phyloP scores from a whole-genome alignment of 2,888 invertebrate species.

The Phasia obesa region DNA sequence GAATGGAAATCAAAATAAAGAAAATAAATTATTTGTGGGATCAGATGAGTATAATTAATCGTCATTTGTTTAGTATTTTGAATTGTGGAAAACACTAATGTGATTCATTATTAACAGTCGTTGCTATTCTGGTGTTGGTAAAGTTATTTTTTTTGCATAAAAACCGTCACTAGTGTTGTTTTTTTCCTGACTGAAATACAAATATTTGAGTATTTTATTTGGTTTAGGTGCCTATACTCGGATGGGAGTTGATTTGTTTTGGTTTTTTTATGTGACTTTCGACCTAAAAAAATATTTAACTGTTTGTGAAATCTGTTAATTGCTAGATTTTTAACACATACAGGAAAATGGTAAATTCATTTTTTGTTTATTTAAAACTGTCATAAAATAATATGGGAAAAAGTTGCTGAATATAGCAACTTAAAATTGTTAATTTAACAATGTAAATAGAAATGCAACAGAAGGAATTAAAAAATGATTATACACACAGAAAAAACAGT shows the following conservation, averaged over 20 bases:
- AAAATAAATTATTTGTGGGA: background rate
- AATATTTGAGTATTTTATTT: constrained; percentile 45
- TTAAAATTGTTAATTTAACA: too few relatives aligned
- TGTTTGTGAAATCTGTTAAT: constrained; percentile 1
- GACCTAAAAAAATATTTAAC: background rate
- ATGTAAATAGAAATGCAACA: too few relatives aligned
- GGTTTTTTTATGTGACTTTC: background rate
- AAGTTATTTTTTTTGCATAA: too few relatives aligned
- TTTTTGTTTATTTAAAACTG: constrained; percentile 7
- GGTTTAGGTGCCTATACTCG: background rate
- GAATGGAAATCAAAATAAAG: background rate
- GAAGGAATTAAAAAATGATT: too few relatives aligned
- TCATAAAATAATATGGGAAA: background rate
- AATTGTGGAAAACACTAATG: background rate
- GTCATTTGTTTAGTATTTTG: constrained; percentile 35
- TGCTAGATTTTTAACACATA: constrained; percentile 20
- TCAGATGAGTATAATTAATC: constrained; percentile 35
- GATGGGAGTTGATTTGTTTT: background rate
- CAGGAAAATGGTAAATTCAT: background rate
- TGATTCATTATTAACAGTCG: constrained; percentile 36
- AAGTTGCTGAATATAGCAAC: too few relatives aligned
- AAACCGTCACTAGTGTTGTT: constrained; percentile 21
- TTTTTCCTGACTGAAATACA: constrained; percentile 28
- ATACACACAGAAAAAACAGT: too few relatives aligned
- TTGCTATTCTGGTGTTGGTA: constrained; percentile 11